Percentiles rank a stretch among this genome's conserved stretches.
Evolutionary conservation across 2,113 vertebrate genomes (phyloP).

Genomic region (Urocynchramus pylzowi): DNA sequence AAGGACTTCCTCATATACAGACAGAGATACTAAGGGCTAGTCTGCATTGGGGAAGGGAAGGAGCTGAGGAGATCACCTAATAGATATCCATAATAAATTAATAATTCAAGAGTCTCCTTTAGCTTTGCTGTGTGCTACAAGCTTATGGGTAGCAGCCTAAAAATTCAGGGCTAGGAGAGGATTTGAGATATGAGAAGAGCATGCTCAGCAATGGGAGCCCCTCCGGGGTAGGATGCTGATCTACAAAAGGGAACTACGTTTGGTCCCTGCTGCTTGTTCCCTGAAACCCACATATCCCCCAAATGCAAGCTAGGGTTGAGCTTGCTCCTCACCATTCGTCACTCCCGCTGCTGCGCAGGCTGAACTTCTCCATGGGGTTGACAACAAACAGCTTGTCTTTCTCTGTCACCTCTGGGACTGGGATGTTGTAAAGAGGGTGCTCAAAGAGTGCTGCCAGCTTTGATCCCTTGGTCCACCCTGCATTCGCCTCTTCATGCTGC

Average conservation of each 20-base stretch:
- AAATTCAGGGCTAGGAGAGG: not conserved
- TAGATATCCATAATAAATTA: not conserved
- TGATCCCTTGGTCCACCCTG: not conserved
- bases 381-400: conserved; percentile 77
- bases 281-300: not conserved
- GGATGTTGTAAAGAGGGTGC: conserved; percentile 77
- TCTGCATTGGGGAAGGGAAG: not conserved
- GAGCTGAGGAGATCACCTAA: not conserved
- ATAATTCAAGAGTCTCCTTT: not conserved
- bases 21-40: not conserved
- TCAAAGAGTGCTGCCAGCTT: conserved; percentile 75
- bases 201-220: not conserved
- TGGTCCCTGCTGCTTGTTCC: not conserved
- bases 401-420: conserved; percentile 38
- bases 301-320: not conserved
- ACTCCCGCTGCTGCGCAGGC: conserved; percentile 52
- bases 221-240: not conserved
- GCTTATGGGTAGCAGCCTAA: not conserved
- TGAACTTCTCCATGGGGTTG: conserved; percentile 68
- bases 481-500: not conserved
- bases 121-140: not conserved
- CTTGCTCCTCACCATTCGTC: conserved; percentile 72
- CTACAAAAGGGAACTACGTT: rapidly evolving
- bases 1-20: not conserved
- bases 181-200: not conserved